These are phyloP conservation scores for Nyctereutes procyonoides DNA, from an alignment of 2,113 vertebrate genomes.

Conservation along the genomic window DNA sequence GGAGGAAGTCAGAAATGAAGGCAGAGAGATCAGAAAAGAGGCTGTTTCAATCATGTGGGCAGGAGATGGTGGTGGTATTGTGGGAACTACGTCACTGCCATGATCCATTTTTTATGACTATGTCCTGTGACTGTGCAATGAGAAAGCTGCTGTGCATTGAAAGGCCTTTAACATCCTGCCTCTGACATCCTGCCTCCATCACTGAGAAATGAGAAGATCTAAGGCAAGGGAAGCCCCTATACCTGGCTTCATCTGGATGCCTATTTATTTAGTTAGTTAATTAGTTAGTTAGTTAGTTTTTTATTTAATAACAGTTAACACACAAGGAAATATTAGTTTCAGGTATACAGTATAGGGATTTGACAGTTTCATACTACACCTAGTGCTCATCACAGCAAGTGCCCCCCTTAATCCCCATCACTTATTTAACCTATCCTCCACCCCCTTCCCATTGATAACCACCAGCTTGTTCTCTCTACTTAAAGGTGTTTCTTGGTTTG, in stretches of 20 bases:
- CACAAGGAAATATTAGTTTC: background rate
- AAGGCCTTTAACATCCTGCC: background rate
- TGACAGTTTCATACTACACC: background rate
- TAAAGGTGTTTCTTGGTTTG: background rate
- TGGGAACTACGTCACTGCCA: background rate
- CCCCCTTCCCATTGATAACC: background rate
- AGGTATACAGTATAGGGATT: background rate
- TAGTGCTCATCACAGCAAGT: background rate
- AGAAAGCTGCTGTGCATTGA: background rate
- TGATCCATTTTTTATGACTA: background rate
- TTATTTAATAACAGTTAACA: background rate
- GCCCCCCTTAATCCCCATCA: background rate
- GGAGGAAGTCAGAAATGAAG: background rate
- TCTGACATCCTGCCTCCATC: background rate
- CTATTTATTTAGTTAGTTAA: background rate
- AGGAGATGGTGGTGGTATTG: background rate
- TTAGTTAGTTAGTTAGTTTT: background rate
- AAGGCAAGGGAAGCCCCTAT: slow-evolving; percentile 46
- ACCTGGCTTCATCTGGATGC: slow-evolving; percentile 77
- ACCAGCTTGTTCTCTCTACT: background rate
- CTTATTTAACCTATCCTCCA: background rate
- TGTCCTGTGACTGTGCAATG: background rate
- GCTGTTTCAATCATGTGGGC: background rate
- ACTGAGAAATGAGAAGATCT: slow-evolving; percentile 34
- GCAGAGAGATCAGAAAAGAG: background rate